phyloP scores from a whole-genome alignment of 2,113 vertebrate species.

The Lamprotornis superbus region DNA sequence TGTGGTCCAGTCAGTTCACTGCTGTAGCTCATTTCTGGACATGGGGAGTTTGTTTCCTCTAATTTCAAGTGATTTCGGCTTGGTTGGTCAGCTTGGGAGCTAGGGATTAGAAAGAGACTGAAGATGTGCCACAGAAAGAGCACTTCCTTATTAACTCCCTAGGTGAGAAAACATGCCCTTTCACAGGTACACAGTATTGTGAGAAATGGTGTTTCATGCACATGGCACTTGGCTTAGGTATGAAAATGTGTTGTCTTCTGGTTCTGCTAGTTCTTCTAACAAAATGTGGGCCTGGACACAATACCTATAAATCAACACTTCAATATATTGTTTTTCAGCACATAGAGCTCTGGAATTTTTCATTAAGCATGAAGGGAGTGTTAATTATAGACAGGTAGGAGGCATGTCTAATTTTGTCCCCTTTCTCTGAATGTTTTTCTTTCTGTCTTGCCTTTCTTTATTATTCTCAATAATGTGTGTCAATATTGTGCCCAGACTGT shows the following conservation, averaged over 20 bases:
- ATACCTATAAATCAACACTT: background rate
- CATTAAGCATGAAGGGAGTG: slow-evolving; percentile 31
- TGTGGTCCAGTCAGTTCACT: background rate
- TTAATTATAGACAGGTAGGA: slow-evolving; percentile 77
- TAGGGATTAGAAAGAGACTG: background rate
- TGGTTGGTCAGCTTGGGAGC: background rate
- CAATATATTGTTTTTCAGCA: slow-evolving; percentile 64
- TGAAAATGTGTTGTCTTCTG: background rate
- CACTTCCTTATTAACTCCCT: background rate
- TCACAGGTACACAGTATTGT: background rate
- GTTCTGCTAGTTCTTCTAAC: background rate
- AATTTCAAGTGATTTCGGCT: background rate
- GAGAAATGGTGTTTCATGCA: background rate
- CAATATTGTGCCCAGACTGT: background rate
- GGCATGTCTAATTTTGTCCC: background rate
- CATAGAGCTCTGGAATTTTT: slow-evolving; percentile 79
- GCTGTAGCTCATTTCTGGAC: background rate
- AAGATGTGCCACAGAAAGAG: background rate
- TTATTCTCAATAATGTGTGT: background rate
- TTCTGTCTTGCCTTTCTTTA: background rate
- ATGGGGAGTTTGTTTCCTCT: background rate
- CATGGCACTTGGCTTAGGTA: background rate
- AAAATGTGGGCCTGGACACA: background rate
- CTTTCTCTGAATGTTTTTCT: background rate
- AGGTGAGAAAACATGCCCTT: background rate